Base-by-base conservation (phyloP, 2,113 vertebrate species). In the Mesocricetus auratus region DNA sequence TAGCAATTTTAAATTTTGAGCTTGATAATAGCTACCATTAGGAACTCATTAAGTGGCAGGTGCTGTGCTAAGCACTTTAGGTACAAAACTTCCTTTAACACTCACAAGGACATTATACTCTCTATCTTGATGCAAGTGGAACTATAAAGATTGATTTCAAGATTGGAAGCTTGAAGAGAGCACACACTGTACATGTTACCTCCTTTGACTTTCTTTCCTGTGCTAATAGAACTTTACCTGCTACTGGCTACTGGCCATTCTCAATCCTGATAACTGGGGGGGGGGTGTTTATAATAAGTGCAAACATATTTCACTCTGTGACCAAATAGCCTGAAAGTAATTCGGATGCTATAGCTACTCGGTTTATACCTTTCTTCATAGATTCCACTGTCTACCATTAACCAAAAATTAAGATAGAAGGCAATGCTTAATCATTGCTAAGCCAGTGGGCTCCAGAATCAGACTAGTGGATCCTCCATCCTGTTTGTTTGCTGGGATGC, bases 291-390 rank as follows among this genome's bases (percentile, higher is more conserved):
- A 69, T 45, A 86, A 60, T 74, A 42, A 50, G 0, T 42, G 47
- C 53, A 86, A 91, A 74, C 29, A 7, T 0, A 89, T 71, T 87
- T 45, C 39, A 56, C 75, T 39, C 47, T 96, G 47, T 53, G 31
- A 62, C 7, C 21, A 88, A 73, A 90, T n/a, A 39, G 71, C 4
- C 42, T 82, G 50, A 60, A 90, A 82, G 88, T 33, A 53, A 91
- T 42, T 50, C 16, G 56, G 24, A 60, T 17, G 10, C 15, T n/a
- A 77, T 75, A 85, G 4, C 1, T 81, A 31, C 2, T 94, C 2
- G 47, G 50, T 89, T 53, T 89, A 26, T 89, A n/a, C 8, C 36
- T 73, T 95, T 95, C 53, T 89, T 77, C 17, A 7, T 53, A 15
- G 3, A 5, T 60, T 77, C 29, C 60, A 36, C 78, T 47, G 89